Base-by-base conservation (phyloP, 2,888 invertebrate genomes). In the Beris morrisii region DNA sequence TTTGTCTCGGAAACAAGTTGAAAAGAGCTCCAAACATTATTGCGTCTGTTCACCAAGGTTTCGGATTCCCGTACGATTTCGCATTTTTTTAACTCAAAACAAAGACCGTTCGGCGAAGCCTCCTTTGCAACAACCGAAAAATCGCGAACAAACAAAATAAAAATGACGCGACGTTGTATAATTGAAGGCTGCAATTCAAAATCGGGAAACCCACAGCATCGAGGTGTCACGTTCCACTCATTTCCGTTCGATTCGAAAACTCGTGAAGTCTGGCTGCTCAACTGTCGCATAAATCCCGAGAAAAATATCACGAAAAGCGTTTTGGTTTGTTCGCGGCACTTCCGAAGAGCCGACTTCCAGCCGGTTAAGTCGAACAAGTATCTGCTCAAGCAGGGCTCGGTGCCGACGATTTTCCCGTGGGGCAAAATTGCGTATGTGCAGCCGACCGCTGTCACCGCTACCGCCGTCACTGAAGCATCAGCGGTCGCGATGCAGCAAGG, bases 241-340 rank as follows among this genome's bases (percentile, higher is more conserved):
- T 88, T 89, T 74, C 91, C 91, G 3, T 85, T 86, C 76, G 87
- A 89, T 75, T 75, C 80, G 30, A 81, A 81, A 66, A 82, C 87
- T 66, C 82, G 86, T 65, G 82, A 84, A 57, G 84, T 83, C 76
- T 91, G 91, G 91, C 81, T 87, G 64, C 79, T 81, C n/a, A 83
- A 87, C 73, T 87, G 89, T 73, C 85, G 83, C 43, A 83, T 85
- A 57, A 74, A 78, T 46, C 48, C 73, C 46, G 83, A 83, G 68
- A 84, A 84, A 69, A 83, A 84, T 71, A 83, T 83, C 30, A 82
- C 82, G 52, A 84, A 86, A 75, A 83, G 84, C 67, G 84, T 84
- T 56, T 86, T 87, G 77, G 87, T 91, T 43, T 91, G 91, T 76
- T 90, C 91, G 12, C 83, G 89, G 68, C 91, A 91, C 79, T 91